Conservation (phyloP, 1,140 invertebrate genomes). For the Drosophila lini region DNA sequence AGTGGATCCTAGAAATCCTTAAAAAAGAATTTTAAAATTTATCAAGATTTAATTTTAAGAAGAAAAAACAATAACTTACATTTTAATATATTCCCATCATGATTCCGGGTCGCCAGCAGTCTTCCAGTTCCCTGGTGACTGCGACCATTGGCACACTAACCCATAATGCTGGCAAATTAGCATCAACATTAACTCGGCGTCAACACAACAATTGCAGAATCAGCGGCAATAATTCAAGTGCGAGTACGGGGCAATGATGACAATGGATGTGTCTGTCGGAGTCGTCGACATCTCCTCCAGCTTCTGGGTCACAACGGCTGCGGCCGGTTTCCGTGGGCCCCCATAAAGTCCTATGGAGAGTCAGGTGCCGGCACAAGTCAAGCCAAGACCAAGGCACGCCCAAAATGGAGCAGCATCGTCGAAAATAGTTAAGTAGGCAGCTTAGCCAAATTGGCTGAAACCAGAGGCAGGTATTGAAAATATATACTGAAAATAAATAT, state of each 20-base stretch:
- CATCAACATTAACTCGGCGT: slow-evolving; percentile 40
- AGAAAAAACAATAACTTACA: not conserved
- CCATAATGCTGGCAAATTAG: slow-evolving; percentile 56
- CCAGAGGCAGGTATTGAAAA: slow-evolving; percentile 1
- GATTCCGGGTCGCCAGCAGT: slow-evolving; percentile 9
- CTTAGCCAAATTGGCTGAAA: slow-evolving; percentile 70
- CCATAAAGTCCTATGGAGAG: slow-evolving; percentile 1
- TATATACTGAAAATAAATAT: not conserved
- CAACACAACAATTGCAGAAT: slow-evolving; percentile 18
- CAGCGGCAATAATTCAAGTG: slow-evolving; percentile 9
- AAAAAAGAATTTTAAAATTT: not conserved
- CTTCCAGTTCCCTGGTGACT: not conserved
- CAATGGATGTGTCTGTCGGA: slow-evolving; percentile 20
- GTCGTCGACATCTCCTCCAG: not conserved
- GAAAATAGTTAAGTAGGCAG: slow-evolving; percentile 77
- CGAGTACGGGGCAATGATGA: slow-evolving; percentile 22
- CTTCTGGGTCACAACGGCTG: slow-evolving; percentile 44
- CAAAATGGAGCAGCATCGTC: slow-evolving; percentile 59
- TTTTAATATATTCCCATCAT: slow-evolving; percentile 1
- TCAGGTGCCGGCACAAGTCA: slow-evolving; percentile 20
- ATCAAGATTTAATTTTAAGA: not conserved
- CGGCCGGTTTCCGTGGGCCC: slow-evolving; percentile 1
- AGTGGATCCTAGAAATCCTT: not conserved
- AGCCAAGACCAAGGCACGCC: slow-evolving; percentile 24
- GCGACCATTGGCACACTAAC: slow-evolving; percentile 40